A percentile compares a stretch with the other conserved stretches of the same genome.
Conservation (phyloP, 1,140 invertebrate species). For the Melanaphis sacchari region DNA sequence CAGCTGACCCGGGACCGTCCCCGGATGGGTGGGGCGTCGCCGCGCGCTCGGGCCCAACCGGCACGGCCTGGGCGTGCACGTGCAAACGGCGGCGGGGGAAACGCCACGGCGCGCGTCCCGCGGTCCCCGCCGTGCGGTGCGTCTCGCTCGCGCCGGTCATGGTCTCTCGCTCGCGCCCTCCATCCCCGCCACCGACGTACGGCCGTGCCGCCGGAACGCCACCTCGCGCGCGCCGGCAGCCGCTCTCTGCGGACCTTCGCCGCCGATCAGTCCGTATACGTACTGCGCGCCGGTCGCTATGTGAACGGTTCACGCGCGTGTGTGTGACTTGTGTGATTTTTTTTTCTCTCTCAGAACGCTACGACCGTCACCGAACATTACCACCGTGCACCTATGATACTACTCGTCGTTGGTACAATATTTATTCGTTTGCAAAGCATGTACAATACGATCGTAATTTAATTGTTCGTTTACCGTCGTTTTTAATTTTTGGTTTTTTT, state of each 20-base stretch:
- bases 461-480: neutral
- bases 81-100: slow-evolving; percentile 49
- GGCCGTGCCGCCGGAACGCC: slow-evolving; percentile 69
- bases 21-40: slow-evolving; percentile 45
- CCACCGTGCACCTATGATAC: neutral
- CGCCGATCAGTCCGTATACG: slow-evolving; percentile 70
- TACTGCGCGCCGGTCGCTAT: slow-evolving; percentile 76
- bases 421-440: neutral
- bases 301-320: slow-evolving; percentile 66
- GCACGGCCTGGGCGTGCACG: slow-evolving; percentile 15
- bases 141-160: slow-evolving; percentile 68
- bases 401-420: neutral
- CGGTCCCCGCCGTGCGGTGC: slow-evolving; percentile 53
- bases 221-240: slow-evolving; percentile 73
- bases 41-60: slow-evolving; percentile 16
- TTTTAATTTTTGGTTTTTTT: neutral
- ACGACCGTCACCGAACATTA: neutral
- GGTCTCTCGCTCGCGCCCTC: slow-evolving; percentile 68
- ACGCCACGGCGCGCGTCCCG: slow-evolving; percentile 13
- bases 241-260: slow-evolving; percentile 75
- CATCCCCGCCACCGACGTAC: neutral
- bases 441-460: neutral
- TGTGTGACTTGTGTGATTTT: slow-evolving; percentile 56
- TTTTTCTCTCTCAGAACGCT: slow-evolving; percentile 14
- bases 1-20: slow-evolving; percentile 56